These are phyloP conservation scores for Arctopsyche grandis DNA, from an alignment of 1,140 invertebrate genomes.

Conservation along the genomic window DNA sequence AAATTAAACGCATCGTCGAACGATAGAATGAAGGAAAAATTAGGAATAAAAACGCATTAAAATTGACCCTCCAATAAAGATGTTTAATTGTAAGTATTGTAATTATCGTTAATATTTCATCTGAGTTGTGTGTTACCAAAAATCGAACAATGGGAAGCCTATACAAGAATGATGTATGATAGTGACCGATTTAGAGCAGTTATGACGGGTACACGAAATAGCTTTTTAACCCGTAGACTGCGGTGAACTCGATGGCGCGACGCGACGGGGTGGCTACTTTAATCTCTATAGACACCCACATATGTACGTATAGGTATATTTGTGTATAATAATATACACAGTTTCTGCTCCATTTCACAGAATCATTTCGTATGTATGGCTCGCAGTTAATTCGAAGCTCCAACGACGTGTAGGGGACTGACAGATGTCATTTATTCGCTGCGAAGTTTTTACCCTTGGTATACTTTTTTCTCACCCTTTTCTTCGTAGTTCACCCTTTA, in stretches of 20 bases:
- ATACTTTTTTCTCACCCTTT: neutral
- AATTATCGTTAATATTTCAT: too few species aligned
- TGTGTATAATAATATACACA: neutral
- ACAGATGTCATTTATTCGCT: slow-evolving; percentile 18
- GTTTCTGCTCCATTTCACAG: neutral
- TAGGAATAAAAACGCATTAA: too few species aligned
- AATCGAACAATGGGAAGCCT: too few species aligned
- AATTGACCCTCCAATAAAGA: too few species aligned
- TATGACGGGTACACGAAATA: neutral
- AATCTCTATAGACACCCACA: neutral
- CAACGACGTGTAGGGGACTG: slow-evolving; percentile 1
- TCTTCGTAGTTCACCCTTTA: neutral
- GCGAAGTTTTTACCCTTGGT: slow-evolving; percentile 2
- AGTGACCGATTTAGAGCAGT: neutral
- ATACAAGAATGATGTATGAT: too few species aligned
- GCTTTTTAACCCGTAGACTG: neutral
- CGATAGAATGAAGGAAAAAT: too few species aligned
- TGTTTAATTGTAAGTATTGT: too few species aligned
- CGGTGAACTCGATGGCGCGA: neutral
- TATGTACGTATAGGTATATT: neutral
- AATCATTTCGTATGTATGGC: neutral
- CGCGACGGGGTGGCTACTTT: neutral
- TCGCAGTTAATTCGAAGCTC: neutral
- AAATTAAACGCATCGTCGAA: too few species aligned
- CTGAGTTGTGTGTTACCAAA: too few species aligned